Evolutionary conservation across 2,113 vertebrate genomes (phyloP).

Genomic region (Chaetops frenatus): DNA sequence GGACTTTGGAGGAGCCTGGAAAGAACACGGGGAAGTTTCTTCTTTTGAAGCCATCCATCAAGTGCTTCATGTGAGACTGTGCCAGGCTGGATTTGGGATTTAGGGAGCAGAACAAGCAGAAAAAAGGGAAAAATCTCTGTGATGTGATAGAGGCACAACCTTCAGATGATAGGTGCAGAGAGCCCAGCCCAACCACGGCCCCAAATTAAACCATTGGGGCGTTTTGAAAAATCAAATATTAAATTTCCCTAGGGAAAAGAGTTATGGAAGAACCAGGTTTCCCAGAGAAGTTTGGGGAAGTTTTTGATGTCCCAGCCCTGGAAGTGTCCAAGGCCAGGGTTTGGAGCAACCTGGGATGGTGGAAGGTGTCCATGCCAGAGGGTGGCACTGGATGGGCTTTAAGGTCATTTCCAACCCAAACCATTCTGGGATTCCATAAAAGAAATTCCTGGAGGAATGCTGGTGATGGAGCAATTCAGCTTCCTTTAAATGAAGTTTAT

Average conservation of each 20-base stretch:
- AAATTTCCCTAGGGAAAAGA: background rate
- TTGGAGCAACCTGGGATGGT: background rate
- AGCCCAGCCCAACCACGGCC: background rate
- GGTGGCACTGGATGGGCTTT: background rate
- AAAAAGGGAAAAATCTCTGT: background rate
- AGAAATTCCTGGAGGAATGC: background rate
- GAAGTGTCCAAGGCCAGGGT: background rate
- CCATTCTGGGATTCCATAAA: background rate
- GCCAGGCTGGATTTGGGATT: background rate
- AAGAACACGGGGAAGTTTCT: background rate
- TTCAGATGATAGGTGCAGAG: background rate
- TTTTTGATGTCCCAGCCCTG: background rate
- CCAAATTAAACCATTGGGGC: background rate
- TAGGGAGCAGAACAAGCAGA: background rate
- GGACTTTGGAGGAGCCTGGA: background rate
- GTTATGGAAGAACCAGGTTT: background rate
- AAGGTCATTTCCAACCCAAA: background rate
- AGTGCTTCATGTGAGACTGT: fast-evolving
- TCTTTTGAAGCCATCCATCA: background rate
- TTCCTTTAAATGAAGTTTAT: background rate
- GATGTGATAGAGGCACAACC: background rate
- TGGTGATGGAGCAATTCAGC: background rate
- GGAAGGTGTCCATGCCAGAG: background rate
- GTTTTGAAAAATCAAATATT: background rate
- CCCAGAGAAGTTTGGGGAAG: background rate